Evolutionary conservation across 1,140 invertebrate species (phyloP), one percentile per base, ranked within the genome.

Genomic region (Mercenaria mercenaria): DNA sequence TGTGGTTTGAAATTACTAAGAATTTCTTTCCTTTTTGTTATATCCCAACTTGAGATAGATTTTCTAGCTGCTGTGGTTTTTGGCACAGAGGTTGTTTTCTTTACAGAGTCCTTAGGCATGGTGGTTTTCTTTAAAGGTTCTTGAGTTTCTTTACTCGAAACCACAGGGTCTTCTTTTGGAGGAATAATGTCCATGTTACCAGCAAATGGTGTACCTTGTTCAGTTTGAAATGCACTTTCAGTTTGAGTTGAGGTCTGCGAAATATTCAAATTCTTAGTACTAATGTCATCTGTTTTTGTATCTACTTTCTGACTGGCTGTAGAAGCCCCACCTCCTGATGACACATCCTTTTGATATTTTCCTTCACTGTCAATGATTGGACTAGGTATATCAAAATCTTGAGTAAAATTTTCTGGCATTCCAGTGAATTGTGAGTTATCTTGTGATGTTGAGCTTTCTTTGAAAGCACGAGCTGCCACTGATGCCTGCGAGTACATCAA

Each of bases 401-500:
- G 15, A 4, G 32, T n/a, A n/a, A 26, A 0, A 47, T 43, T 43
- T 32, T 59, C 43, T n/a, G 18, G 41, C n/a, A 18, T 52, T 64
- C 34, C 26, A 3, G 50, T 61, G 32, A 20, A 43, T 23, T 64
- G 37, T 6, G 29, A 18, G 18, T 52, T 29, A 34, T 50, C 13
- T 41, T 88, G 83, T n/a, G 47, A 59, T 39, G 80, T 39, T 4
- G 76, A 59, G 74, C 64, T 85, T 0, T 88, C 74, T 34, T 61
- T 72, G n/a, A 92, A 32, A 18, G 81, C 91, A 3, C 91, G 77
- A 0, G 87, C 47, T 0, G 93, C 90, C 34, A 83, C 83, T 13
- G 91, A 76, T 6, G 89, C 84, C 81, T 94, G 93, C 13, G 64
- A 89, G 0, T 92, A 91, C 89, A 93, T 91, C 41, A 92, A 76